These are phyloP conservation scores for Holothuria glaberrima DNA, from an alignment of 35 echinoderm and acorn worm genomes.

Conservation along the genomic window DNA sequence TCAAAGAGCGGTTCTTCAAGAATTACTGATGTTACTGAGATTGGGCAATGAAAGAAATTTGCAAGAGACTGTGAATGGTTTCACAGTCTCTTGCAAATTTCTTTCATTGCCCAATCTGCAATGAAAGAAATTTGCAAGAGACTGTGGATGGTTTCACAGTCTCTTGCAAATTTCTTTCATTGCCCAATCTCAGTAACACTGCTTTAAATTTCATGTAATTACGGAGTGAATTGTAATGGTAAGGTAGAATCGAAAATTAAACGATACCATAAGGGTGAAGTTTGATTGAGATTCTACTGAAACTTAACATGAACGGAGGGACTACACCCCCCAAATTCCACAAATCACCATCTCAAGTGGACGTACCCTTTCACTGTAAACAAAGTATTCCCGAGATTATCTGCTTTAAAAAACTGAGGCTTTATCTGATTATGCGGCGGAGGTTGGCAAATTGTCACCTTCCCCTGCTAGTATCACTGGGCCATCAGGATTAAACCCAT, in stretches of 20 bases:
- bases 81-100: too few relatives aligned
- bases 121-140: not conserved
- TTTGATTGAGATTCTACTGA: slow-evolving; percentile 10
- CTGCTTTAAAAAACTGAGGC: slow-evolving; percentile 16
- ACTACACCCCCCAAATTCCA: not conserved
- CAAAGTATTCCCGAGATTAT: not conserved
- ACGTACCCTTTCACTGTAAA: not conserved
- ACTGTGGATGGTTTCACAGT: not conserved
- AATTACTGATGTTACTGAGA: too few relatives aligned
- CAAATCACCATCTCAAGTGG: slow-evolving; percentile 1
- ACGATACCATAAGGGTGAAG: not conserved
- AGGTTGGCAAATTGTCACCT: too few relatives aligned
- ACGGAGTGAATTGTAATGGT: not conserved
- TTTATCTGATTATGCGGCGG: not conserved
- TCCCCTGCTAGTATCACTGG: too few relatives aligned
- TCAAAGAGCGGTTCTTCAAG: not conserved
- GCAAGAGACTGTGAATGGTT: too few relatives aligned
- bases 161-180: slow-evolving; percentile 21
- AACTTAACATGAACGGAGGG: not conserved
- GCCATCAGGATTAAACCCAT: too few relatives aligned
- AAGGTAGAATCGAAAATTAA: slow-evolving; percentile 13
- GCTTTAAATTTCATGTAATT: not conserved
- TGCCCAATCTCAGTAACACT: not conserved
- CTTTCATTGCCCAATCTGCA: too few relatives aligned
- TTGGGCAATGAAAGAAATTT: too few relatives aligned